These are phyloP conservation scores for Montipora efflorescens DNA, from an alignment of 64 coral and sea anemone species.

Conservation along the genomic window DNA sequence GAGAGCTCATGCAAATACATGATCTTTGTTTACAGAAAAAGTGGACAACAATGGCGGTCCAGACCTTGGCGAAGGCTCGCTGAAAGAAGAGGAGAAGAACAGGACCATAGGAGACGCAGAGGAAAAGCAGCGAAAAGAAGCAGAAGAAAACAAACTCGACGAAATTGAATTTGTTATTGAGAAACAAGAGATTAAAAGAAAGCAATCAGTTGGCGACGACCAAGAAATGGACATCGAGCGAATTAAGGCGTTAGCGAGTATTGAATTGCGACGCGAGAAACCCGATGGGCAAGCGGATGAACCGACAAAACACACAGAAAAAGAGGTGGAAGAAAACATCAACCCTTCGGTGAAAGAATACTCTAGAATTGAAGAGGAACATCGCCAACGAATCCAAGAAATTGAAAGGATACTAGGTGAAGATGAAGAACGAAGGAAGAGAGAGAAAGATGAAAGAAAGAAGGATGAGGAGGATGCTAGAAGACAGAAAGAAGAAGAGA, in stretches of 20 bases:
- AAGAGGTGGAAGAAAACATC: neutral
- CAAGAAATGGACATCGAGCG: constrained; percentile 26
- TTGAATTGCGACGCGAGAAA: constrained; percentile 27
- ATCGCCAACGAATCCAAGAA: constrained; percentile 23
- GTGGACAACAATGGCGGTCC: neutral
- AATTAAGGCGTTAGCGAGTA: constrained; percentile 1
- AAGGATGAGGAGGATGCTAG: neutral
- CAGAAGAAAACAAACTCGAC: constrained; percentile 37
- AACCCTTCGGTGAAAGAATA: neutral
- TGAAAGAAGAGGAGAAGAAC: constrained; percentile 31
- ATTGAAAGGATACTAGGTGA: neutral
- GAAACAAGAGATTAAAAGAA: constrained; percentile 30
- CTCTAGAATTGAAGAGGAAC: constrained; percentile 37
- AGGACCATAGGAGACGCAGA: constrained; percentile 4
- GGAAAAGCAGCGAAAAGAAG: constrained; percentile 30
- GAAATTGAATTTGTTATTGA: constrained; percentile 42
- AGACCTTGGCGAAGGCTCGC: neutral
- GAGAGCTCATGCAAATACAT: constrained; percentile 31
- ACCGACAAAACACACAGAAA: neutral
- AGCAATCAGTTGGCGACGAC: neutral
- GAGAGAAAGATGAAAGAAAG: constrained; percentile 10
- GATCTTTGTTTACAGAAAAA: constrained; percentile 55
- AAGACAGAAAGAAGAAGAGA: constrained; percentile 42
- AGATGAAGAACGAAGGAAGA: constrained; percentile 16
- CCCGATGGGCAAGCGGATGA: constrained; percentile 32